Conservation (phyloP, 2,797 vertebrate species). For the Chanos chanos region DNA sequence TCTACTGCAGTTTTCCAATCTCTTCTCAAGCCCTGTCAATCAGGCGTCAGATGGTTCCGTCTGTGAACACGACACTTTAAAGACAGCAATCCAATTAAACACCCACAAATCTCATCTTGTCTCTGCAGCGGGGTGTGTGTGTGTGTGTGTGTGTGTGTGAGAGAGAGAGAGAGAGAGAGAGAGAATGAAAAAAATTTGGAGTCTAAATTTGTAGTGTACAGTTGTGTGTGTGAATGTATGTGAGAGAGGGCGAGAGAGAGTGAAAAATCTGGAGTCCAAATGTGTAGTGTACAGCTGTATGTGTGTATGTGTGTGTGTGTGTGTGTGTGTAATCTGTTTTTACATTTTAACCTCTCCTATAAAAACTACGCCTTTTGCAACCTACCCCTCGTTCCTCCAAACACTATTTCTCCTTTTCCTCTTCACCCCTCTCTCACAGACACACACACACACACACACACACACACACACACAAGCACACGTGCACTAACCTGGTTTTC, state of each 20-base stretch:
- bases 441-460: background rate
- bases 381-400: conserved; percentile 6
- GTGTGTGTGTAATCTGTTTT: background rate
- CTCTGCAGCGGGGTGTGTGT: conserved; percentile 9
- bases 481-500: conserved; percentile 38
- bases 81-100: conserved; percentile 30
- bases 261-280: no score
- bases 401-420: background rate
- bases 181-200: background rate
- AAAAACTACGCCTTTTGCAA: no score
- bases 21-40: no score
- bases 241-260: conserved; percentile 4
- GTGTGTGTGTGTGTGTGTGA: background rate
- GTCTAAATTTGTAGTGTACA: no score
- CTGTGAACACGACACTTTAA: conserved; percentile 4
- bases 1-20: no score
- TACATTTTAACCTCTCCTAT: no score
- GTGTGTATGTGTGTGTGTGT: background rate
- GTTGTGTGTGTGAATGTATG: background rate
- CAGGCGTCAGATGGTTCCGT: conserved; percentile 5
- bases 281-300: no score
- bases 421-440: conserved; percentile 1
- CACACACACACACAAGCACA: conserved; percentile 10
- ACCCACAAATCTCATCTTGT: background rate
- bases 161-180: background rate